Evolutionary conservation across 2,113 vertebrate genomes (phyloP), one percentile per base, ranked within the genome.

Genomic region (Anolis sagrei): DNA sequence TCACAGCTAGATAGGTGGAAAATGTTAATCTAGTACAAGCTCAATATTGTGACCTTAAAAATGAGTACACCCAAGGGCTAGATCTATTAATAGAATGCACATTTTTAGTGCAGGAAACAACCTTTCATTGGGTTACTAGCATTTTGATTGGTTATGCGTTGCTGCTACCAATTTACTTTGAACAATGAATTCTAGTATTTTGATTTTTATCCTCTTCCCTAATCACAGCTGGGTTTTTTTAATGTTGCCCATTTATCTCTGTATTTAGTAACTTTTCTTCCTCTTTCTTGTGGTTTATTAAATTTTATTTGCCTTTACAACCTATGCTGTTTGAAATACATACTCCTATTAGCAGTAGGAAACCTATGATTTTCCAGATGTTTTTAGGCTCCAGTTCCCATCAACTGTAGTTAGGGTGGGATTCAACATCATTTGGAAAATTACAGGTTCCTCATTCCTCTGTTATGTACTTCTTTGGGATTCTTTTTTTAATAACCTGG

Each of bases 261-360:
- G 44, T 75, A 27, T 29, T 64, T 77, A 51, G 54, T 16, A 18
- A 86, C 86, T 13, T 66, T 29, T 74, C 76, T 23, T 73, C 80
- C 21, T 77, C 75, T 73, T 79, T 83, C 39, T 44, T 73, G 68
- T 34, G 86, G 44, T 85, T 90, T 32, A 16, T 75, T 44, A 5
- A 29, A 9, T 23, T 44, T 76, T 66, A 44, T 44, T 76, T 66
- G 23, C 48, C 39, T 48, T 64, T 48, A 11, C 19, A 48, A 48
- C 5, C 25, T 7, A 1, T 25, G 2, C n/a, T 44, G 11, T 54
- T 72, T 82, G 29, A 75, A 62, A 83, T n/a, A 44, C 36, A 75
- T 21, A 29, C 7, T 68, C 29, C 9, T 68, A 29, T 68, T 8
- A 68, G 7, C 29, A 29, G 64, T 68, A 27, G 25, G 23, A 11